A percentile compares a stretch with the other conserved stretches of the same genome.
Evolutionary conservation across 2,888 invertebrate species (phyloP).

Genomic region (Cistogaster globosa): DNA sequence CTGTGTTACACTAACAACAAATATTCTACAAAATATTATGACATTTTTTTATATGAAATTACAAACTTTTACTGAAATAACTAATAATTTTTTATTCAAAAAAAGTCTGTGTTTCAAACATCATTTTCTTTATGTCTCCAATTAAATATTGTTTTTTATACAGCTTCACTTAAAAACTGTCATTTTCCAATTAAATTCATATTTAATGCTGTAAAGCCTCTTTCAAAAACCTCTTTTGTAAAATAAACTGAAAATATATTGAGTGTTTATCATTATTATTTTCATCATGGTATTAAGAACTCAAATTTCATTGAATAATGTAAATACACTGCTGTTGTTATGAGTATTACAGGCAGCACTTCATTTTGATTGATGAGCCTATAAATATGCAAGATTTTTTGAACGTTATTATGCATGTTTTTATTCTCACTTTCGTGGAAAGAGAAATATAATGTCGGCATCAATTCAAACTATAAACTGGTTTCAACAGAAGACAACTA

Average conservation of each 20-base stretch:
- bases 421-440: slow-evolving; percentile 18
- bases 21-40: background rate
- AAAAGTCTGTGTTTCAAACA: background rate
- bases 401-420: background rate
- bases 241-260: slow-evolving; percentile 37
- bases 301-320: slow-evolving; percentile 31
- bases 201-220: slow-evolving; percentile 6
- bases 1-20: background rate
- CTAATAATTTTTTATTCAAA: background rate
- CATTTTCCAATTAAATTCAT: background rate
- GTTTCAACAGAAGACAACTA: too few species aligned
- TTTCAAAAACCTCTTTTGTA: background rate
- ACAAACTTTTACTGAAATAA: too few species aligned
- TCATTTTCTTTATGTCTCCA: too few species aligned
- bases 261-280: slow-evolving; percentile 55
- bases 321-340: slow-evolving; percentile 7
- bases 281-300: slow-evolving; percentile 20
- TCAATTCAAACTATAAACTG: too few species aligned
- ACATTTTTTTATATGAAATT: too few species aligned
- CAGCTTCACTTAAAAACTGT: too few species aligned
- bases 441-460: background rate
- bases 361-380: slow-evolving; percentile 55
- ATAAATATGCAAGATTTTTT: slow-evolving; percentile 49
- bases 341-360: slow-evolving; percentile 29
- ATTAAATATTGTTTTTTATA: too few species aligned